Percentiles rank a stretch among this genome's conserved stretches.
Evolutionary conservation across 2,888 invertebrate species (phyloP).

Genomic region (Spialia ferax): DNA sequence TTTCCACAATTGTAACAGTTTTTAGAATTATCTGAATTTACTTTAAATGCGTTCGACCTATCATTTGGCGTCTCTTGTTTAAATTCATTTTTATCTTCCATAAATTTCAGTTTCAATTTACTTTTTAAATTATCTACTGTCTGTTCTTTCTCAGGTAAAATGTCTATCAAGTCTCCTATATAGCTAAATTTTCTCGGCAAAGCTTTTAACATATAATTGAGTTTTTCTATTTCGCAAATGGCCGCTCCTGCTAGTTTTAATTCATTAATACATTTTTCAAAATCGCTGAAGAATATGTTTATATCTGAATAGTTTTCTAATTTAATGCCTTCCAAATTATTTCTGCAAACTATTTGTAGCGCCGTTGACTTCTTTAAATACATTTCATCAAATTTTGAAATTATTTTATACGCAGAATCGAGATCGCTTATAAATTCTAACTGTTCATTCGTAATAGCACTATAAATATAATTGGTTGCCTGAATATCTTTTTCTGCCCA

Average conservation of each 20-base stretch:
- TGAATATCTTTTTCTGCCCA: background rate
- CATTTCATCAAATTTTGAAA: background rate
- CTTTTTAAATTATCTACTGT: constrained; percentile 2
- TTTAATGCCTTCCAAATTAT: background rate
- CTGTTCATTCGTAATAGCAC: background rate
- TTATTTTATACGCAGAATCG: background rate
- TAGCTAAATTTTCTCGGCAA: background rate
- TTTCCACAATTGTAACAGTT: background rate
- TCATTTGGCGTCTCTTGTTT: too few relatives aligned
- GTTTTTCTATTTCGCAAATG: background rate
- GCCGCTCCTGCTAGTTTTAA: background rate
- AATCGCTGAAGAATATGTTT: background rate
- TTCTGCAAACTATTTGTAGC: background rate
- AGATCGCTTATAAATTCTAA: background rate
- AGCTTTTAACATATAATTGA: background rate
- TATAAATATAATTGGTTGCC: background rate
- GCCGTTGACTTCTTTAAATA: background rate
- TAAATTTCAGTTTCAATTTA: background rate
- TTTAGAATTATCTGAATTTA: background rate
- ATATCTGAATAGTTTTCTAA: background rate
- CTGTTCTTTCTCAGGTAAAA: background rate
- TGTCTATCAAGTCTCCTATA: background rate
- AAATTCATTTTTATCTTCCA: background rate
- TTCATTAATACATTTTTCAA: background rate
- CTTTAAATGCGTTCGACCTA: too few relatives aligned